Conservation (phyloP, 1,140 invertebrate species). For the Phthorimaea operculella region DNA sequence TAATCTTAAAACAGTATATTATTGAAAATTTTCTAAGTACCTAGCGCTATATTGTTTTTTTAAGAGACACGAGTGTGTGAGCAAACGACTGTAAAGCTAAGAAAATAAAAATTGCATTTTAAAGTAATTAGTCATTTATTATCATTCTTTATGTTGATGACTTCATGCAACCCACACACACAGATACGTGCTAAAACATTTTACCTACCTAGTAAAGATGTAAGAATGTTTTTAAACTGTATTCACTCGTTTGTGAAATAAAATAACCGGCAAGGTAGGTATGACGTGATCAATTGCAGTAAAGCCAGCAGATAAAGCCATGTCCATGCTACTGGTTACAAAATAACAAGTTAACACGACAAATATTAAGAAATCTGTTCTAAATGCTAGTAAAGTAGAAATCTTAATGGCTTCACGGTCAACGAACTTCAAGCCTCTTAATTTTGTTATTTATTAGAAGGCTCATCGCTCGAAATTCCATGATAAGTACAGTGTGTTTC, state of each 20-base stretch:
- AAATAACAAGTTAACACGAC: not conserved
- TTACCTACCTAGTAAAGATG: not conserved
- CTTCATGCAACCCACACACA: too few relatives aligned
- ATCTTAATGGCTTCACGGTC: not conserved
- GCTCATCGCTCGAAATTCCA: not conserved
- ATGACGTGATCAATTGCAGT: constrained; percentile 1
- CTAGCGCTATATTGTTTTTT: too few relatives aligned
- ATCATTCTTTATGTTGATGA: too few relatives aligned
- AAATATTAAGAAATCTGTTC: not conserved
- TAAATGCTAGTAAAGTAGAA: not conserved
- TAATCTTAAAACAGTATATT: too few relatives aligned
- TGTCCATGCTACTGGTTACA: not conserved
- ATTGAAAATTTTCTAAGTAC: too few relatives aligned
- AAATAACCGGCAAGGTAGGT: not conserved
- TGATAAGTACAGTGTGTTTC: not conserved
- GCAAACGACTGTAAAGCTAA: too few relatives aligned
- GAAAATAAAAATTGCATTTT: too few relatives aligned
- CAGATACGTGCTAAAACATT: too few relatives aligned
- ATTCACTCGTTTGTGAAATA: not conserved
- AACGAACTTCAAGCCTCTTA: not conserved
- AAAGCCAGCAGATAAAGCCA: not conserved
- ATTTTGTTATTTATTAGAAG: not conserved
- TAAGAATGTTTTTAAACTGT: not conserved
- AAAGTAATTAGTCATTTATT: too few relatives aligned
- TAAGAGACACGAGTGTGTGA: too few relatives aligned